Evolutionary conservation across 1,140 invertebrate species (phyloP).

Genomic region (Cheumatopsyche charites): DNA sequence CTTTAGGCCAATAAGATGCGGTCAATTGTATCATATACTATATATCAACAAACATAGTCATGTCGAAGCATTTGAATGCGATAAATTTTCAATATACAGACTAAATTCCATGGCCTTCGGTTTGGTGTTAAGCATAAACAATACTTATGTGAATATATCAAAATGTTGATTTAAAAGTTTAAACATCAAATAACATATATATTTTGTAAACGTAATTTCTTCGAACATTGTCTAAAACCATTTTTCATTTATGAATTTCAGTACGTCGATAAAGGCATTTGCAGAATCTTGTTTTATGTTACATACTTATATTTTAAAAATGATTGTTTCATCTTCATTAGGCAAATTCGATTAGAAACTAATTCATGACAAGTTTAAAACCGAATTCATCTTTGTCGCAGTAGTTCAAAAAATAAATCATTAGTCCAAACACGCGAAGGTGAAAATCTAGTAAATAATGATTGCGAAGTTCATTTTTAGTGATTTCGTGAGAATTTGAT

Average conservation of each 20-base stretch:
- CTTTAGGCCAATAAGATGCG: slow-evolving; percentile 43
- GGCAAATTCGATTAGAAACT: too few species aligned
- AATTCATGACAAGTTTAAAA: too few species aligned
- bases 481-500: too few species aligned
- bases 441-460: too few species aligned
- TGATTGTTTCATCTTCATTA: too few species aligned
- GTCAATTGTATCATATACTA: slow-evolving; percentile 25
- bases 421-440: too few species aligned
- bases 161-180: neutral
- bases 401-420: too few species aligned
- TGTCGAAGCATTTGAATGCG: slow-evolving; percentile 13
- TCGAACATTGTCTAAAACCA: neutral
- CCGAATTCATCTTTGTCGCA: too few species aligned
- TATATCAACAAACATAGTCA: slow-evolving; percentile 31
- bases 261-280: neutral
- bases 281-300: too few species aligned
- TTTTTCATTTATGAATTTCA: neutral
- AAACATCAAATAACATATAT: neutral
- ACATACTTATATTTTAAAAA: too few species aligned
- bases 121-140: neutral
- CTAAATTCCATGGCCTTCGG: neutral
- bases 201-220: neutral
- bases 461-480: too few species aligned
- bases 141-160: too few species aligned
- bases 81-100: neutral